These are phyloP conservation scores for Spea bombifrons DNA, from an alignment of 2,113 vertebrate genomes.

Conservation along the genomic window DNA sequence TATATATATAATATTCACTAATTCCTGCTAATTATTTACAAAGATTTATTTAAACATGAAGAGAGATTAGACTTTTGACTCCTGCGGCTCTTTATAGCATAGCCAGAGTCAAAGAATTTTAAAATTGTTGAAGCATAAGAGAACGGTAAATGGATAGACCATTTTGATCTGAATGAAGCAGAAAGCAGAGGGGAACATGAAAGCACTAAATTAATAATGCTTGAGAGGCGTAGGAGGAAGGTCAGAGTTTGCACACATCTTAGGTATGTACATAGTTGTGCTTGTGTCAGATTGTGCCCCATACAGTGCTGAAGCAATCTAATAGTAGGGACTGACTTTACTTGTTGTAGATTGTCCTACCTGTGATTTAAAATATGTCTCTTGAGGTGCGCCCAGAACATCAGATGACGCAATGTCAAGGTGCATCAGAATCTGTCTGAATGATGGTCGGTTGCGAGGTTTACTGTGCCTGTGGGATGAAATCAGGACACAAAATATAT, in stretches of 20 bases:
- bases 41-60: no score
- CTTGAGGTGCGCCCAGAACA: slow-evolving; percentile 89
- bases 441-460: slow-evolving; percentile 92
- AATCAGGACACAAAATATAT: neutral
- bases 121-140: neutral
- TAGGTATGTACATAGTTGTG: no score
- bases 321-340: no score
- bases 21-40: no score
- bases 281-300: no score
- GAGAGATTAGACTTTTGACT: no score
- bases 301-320: no score
- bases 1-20: no score
- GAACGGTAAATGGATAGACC: neutral
- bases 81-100: neutral
- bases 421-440: slow-evolving; percentile 94
- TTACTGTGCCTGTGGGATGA: slow-evolving; percentile 84
- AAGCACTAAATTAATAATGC: slow-evolving; percentile 10
- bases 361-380: slow-evolving; percentile 99
- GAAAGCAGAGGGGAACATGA: neutral
- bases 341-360: slow-evolving; percentile 57
- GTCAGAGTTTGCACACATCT: neutral
- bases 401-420: slow-evolving; percentile 93
- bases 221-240: neutral
- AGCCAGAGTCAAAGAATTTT: neutral
- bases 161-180: neutral